Evolutionary conservation across 2,113 vertebrate genomes (phyloP).

Genomic region (Burhinus bistriatus): DNA sequence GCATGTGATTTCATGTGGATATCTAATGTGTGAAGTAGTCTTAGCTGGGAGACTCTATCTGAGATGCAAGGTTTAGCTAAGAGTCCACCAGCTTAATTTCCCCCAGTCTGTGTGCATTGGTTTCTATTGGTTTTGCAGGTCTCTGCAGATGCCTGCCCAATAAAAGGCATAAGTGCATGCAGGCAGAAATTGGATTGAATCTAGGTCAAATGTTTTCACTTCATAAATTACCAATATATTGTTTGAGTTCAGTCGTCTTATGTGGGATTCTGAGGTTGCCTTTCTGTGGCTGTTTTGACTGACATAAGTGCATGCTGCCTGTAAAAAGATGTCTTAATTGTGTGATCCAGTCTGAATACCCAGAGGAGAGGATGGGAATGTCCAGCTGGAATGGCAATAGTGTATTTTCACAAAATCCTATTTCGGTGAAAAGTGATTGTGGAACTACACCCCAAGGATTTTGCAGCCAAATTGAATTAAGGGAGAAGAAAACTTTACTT

Average conservation of each 20-base stretch:
- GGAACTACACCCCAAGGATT: neutral
- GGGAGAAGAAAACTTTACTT: neutral
- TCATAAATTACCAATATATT: neutral
- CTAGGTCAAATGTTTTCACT: neutral
- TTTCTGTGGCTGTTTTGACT: neutral
- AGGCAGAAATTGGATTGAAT: neutral
- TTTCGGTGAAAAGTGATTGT: neutral
- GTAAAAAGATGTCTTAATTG: neutral
- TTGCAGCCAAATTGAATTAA: neutral
- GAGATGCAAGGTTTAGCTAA: neutral
- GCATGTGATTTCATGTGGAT: neutral
- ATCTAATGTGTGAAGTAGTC: too few relatives aligned
- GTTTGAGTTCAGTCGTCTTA: neutral
- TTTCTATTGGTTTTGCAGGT: neutral
- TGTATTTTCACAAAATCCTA: neutral
- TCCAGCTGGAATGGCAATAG: neutral
- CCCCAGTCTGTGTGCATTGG: fast-evolving
- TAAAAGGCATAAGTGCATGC: neutral
- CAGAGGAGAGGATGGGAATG: neutral
- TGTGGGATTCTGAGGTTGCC: neutral
- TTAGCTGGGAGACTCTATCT: neutral
- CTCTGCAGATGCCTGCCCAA: neutral
- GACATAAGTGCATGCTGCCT: neutral
- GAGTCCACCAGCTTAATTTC: neutral
- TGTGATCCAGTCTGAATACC: neutral